Evolutionary conservation across 1,140 invertebrate genomes (phyloP).

Genomic region (Zaprionus gabonicus): DNA sequence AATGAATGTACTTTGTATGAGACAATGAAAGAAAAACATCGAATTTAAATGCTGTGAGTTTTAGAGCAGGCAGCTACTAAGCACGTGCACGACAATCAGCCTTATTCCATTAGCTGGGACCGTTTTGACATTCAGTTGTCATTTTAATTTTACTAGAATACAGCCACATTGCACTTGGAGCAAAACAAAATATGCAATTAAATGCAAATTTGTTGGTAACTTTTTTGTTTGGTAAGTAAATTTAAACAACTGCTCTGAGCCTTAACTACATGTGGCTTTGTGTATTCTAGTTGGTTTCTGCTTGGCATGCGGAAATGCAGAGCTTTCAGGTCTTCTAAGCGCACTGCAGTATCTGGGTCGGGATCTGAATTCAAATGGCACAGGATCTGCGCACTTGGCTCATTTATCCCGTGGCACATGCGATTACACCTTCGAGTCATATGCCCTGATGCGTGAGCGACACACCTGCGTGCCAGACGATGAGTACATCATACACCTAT

Average conservation of each 20-base stretch:
- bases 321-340: conserved; percentile 54
- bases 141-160: neutral
- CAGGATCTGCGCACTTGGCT: conserved; percentile 27
- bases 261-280: neutral
- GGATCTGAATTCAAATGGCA: conserved; percentile 27
- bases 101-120: neutral
- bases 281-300: conserved; percentile 17
- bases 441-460: conserved; percentile 49
- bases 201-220: conserved; percentile 24
- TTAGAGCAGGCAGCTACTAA: conserved; percentile 23
- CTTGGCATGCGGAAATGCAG: conserved; percentile 15
- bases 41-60: conserved; percentile 3
- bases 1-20: neutral
- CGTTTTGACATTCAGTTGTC: neutral
- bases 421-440: conserved; percentile 56
- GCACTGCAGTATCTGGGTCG: conserved; percentile 62
- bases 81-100: neutral
- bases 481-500: conserved; percentile 65
- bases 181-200: conserved; percentile 41
- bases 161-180: conserved; percentile 10
- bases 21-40: neutral
- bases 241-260: neutral
- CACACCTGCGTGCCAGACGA: conserved; percentile 59
- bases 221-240: conserved; percentile 31
- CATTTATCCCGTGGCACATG: conserved; percentile 54